phyloP scores from a whole-genome alignment of 2,888 invertebrate genomes.

The Amphipyra tragopoginis region DNA sequence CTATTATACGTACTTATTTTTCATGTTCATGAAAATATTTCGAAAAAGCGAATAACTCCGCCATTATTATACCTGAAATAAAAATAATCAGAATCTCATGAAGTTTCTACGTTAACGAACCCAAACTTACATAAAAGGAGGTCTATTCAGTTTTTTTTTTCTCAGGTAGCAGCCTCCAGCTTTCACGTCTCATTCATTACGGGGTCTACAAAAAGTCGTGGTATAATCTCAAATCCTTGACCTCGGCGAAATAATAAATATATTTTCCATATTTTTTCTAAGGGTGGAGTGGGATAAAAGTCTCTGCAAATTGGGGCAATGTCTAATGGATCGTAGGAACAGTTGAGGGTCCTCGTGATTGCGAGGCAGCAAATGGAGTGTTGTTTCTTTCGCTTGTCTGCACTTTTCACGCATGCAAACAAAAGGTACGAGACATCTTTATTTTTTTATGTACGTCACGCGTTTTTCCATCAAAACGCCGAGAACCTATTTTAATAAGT shows the following conservation, averaged over 20 bases:
- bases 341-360: conserved; percentile 65
- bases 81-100: conserved; percentile 23
- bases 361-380: conserved; percentile 58
- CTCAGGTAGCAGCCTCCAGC: conserved; percentile 37
- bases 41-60: background rate
- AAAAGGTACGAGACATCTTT: conserved; percentile 45
- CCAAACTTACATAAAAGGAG: conserved; percentile 51
- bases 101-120: conserved; percentile 45
- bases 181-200: conserved; percentile 62
- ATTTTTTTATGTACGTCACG: conserved; percentile 1
- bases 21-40: too few relatives aligned
- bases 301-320: conserved; percentile 74
- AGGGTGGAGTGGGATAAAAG: conserved; percentile 58
- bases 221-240: conserved; percentile 64
- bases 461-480: background rate
- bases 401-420: conserved; percentile 66
- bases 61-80: conserved; percentile 30
- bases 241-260: conserved; percentile 67
- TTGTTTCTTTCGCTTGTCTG: conserved; percentile 71
- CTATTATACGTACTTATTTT: too few relatives aligned
- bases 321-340: conserved; percentile 76
- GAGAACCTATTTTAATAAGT: too few relatives aligned
- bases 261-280: conserved; percentile 65
- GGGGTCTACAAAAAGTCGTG: conserved; percentile 56
- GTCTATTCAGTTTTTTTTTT: conserved; percentile 48